Percentiles rank a stretch among this genome's conserved stretches.
Evolutionary conservation across 2,888 invertebrate genomes (phyloP).

Genomic region (Malacosoma neustria): DNA sequence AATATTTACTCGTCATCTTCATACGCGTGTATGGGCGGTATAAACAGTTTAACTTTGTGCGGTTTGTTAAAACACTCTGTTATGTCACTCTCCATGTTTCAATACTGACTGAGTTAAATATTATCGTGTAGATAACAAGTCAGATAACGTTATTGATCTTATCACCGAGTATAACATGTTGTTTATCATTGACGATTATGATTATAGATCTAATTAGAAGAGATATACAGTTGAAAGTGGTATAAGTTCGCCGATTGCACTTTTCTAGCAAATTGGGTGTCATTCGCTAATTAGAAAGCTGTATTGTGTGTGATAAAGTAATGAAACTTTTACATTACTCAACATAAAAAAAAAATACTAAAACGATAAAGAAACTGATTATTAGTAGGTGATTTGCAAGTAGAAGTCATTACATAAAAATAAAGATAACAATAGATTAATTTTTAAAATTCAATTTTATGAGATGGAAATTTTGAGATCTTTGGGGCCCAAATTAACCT

Average conservation of each 20-base stretch:
- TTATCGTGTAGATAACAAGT: constrained; percentile 22
- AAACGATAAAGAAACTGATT: too few relatives aligned
- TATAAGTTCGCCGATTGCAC: too few relatives aligned
- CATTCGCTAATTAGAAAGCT: background rate
- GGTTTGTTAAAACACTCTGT: constrained; percentile 37
- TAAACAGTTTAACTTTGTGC: constrained; percentile 37
- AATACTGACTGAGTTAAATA: constrained; percentile 16
- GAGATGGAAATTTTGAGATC: too few relatives aligned
- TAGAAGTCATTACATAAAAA: too few relatives aligned
- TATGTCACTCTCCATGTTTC: constrained; percentile 46
- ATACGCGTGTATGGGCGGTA: constrained; percentile 30
- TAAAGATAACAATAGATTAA: too few relatives aligned
- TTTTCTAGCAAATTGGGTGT: background rate
- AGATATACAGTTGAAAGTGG: background rate
- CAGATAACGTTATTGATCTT: constrained; percentile 18
- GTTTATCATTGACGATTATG: too few relatives aligned
- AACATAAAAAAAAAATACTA: too few relatives aligned
- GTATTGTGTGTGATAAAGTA: background rate
- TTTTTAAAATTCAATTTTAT: too few relatives aligned
- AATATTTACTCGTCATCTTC: constrained; percentile 16
- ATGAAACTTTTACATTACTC: too few relatives aligned
- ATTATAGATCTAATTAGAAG: background rate
- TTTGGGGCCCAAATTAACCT: too few relatives aligned
- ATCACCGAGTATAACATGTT: constrained; percentile 11
- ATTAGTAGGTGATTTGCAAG: too few relatives aligned